phyloP scores from a whole-genome alignment of 2,113 vertebrate species.

The Tyto alba region DNA sequence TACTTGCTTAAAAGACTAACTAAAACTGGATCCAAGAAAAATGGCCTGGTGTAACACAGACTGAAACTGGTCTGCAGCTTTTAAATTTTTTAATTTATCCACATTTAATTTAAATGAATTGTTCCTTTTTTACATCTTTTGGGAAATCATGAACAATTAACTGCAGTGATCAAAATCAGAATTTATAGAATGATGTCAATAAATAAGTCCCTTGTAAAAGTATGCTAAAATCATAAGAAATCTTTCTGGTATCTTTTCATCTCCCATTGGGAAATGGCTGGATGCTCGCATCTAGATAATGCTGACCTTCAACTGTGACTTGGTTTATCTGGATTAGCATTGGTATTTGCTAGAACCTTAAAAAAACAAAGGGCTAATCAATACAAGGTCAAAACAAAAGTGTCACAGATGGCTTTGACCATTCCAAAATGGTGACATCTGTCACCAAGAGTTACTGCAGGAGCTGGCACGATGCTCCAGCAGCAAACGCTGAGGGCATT shows the following conservation, averaged over 20 bases:
- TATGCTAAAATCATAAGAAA: background rate
- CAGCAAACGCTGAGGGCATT: background rate
- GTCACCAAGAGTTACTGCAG: slow-evolving; percentile 33
- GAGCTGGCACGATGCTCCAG: background rate
- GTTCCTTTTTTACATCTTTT: background rate
- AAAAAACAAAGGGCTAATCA: slow-evolving; percentile 47
- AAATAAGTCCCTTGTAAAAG: background rate
- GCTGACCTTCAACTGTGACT: slow-evolving; percentile 46
- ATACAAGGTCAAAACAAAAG: slow-evolving; percentile 57
- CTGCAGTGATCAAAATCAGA: background rate
- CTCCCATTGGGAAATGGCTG: background rate
- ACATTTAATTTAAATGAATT: background rate
- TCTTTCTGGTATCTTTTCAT: background rate
- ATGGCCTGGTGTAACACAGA: background rate
- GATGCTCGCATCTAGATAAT: background rate
- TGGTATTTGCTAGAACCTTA: slow-evolving; percentile 48
- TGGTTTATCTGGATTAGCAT: slow-evolving; percentile 56
- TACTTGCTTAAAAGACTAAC: background rate
- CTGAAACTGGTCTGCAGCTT: background rate
- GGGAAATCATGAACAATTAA: background rate
- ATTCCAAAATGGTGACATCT: slow-evolving; percentile 42
- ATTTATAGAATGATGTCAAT: background rate
- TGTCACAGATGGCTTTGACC: slow-evolving; percentile 15
- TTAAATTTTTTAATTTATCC: background rate
- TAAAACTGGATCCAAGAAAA: background rate